Evolutionary conservation across 2,888 invertebrate species (phyloP).

Genomic region (Andrena praecox): DNA sequence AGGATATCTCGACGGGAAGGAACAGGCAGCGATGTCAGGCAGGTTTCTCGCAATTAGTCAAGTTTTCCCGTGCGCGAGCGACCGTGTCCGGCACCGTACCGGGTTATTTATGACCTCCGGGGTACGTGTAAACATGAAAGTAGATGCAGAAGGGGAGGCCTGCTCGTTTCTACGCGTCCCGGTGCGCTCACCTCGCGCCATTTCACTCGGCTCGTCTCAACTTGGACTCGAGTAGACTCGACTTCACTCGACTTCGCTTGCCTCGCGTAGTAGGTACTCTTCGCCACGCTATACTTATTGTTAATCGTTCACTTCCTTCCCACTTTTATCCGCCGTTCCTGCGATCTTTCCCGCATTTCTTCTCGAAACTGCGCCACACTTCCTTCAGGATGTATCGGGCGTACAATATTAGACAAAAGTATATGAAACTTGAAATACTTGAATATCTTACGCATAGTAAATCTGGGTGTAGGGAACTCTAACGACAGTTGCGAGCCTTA

Average conservation of each 20-base stretch:
- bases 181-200: conserved; percentile 13
- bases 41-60: conserved; percentile 74
- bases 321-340: background rate
- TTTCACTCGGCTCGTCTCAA: conserved; percentile 17
- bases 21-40: conserved; percentile 68
- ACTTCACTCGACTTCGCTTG: background rate
- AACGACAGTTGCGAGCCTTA: too few relatives aligned
- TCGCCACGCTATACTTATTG: conserved; percentile 16
- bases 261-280: background rate
- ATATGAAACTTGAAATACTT: too few relatives aligned
- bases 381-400: too few relatives aligned
- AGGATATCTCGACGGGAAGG: conserved; percentile 69
- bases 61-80: conserved; percentile 66
- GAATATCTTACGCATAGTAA: too few relatives aligned
- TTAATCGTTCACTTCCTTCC: conserved; percentile 17
- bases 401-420: too few relatives aligned
- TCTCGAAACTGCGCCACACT: too few relatives aligned
- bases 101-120: conserved; percentile 67
- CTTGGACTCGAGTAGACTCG: conserved; percentile 4
- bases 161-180: conserved; percentile 31
- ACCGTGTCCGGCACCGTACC: conserved; percentile 63
- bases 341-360: background rate
- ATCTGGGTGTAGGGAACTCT: too few relatives aligned
- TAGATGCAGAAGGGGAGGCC: conserved; percentile 53
- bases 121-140: conserved; percentile 67